Percentiles rank a stretch among this genome's conserved stretches.
These are phyloP conservation scores for Benitochromis conjunctus DNA, from an alignment of 2,113 vertebrate species.

Conservation along the genomic window DNA sequence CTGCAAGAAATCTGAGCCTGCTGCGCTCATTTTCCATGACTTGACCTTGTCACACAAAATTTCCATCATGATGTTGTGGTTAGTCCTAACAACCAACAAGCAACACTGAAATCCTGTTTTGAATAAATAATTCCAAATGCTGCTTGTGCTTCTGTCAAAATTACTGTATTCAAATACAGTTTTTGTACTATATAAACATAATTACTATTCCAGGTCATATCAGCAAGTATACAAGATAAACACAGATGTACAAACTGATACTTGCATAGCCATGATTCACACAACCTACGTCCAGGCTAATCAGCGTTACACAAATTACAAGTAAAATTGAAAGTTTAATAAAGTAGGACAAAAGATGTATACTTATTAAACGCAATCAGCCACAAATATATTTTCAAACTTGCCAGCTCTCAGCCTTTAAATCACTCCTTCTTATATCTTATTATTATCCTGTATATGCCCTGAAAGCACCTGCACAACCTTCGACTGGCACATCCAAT, in stretches of 20 bases:
- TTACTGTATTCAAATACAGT: background rate
- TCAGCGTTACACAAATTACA: background rate
- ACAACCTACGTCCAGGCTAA: background rate
- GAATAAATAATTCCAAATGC: background rate
- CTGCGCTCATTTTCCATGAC: background rate
- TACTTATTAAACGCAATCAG: background rate
- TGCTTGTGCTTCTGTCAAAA: background rate
- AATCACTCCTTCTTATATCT: background rate
- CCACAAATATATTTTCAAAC: background rate
- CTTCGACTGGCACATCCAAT: background rate
- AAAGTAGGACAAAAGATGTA: background rate
- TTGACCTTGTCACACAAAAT: background rate
- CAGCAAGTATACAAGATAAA: background rate
- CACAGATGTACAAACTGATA: background rate
- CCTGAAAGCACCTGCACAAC: slow-evolving; percentile 10
- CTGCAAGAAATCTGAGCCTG: background rate
- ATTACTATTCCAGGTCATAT: background rate
- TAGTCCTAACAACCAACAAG: background rate
- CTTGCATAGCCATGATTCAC: background rate
- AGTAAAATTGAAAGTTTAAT: background rate
- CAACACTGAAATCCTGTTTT: background rate
- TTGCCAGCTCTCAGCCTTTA: background rate
- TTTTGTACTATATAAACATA: background rate
- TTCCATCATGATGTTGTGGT: background rate
- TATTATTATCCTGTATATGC: background rate